These are phyloP conservation scores for Microcebus murinus DNA, from an alignment of 2,113 vertebrate genomes.

Conservation along the genomic window DNA sequence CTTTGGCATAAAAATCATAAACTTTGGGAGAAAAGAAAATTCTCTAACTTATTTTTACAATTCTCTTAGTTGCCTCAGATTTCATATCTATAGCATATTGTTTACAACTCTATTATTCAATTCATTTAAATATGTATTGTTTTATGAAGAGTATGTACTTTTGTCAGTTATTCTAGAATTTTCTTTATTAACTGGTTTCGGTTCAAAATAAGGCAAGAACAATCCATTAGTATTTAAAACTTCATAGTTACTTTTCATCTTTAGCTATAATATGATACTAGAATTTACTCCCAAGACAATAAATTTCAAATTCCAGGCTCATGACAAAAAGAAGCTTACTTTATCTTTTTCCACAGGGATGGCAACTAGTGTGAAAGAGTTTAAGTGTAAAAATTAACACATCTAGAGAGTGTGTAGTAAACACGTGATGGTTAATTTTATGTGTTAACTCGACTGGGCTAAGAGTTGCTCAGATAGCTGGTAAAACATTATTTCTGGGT, in stretches of 20 bases:
- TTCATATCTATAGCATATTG: not conserved
- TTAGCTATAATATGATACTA: not conserved
- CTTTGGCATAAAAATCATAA: not conserved
- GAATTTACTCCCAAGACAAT: not conserved
- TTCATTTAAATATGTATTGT: not conserved
- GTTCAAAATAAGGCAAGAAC: not conserved
- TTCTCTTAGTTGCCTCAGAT: not conserved
- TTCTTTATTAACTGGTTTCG: not conserved
- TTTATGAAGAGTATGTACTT: not conserved
- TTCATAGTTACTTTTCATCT: not conserved
- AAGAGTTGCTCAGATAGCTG: not conserved
- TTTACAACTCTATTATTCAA: not conserved
- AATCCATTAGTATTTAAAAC: not conserved
- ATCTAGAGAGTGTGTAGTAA: not conserved
- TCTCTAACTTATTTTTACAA: not conserved
- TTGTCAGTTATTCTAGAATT: not conserved
- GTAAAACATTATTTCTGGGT: not conserved
- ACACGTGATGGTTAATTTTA: not conserved
- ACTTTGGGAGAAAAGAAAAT: not conserved
- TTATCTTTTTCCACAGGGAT: not conserved
- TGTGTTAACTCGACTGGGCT: not conserved
- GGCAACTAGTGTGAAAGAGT: not conserved
- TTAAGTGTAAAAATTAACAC: not conserved
- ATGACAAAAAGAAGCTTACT: not conserved
- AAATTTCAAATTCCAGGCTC: not conserved